Percentiles rank a stretch among this genome's conserved stretches.
These are phyloP conservation scores for Holothuria leucospilota DNA, from an alignment of 53 echinoderm and acorn worm species.

Conservation along the genomic window DNA sequence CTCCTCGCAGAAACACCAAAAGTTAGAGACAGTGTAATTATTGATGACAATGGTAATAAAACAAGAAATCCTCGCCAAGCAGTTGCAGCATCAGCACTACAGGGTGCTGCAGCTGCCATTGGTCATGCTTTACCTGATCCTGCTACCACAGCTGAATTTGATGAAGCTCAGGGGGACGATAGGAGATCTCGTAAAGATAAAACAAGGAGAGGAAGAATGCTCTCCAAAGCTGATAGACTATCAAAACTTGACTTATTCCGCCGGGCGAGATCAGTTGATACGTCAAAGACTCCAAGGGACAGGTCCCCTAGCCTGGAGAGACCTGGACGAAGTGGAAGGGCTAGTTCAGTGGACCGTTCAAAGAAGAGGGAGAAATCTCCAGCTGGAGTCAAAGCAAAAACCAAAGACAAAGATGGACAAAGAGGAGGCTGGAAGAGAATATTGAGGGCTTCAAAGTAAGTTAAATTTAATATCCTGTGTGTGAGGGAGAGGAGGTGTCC, in stretches of 20 bases:
- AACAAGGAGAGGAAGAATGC: slow-evolving; percentile 75
- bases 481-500: too few relatives aligned
- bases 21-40: slow-evolving; percentile 50
- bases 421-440: slow-evolving; percentile 74
- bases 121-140: slow-evolving; percentile 78
- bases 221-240: slow-evolving; percentile 75
- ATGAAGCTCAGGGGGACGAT: slow-evolving; percentile 68
- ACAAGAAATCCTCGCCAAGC: slow-evolving; percentile 64
- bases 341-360: slow-evolving; percentile 81
- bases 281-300: slow-evolving; percentile 78
- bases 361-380: slow-evolving; percentile 78
- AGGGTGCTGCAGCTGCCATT: slow-evolving; percentile 88
- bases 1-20: slow-evolving; percentile 79
- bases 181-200: slow-evolving; percentile 84
- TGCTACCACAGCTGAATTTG: slow-evolving; percentile 42
- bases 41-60: slow-evolving; percentile 64
- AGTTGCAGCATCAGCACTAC: slow-evolving; percentile 84
- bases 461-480: neutral
- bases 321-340: slow-evolving; percentile 63
- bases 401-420: slow-evolving; percentile 65
- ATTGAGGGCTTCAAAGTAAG: slow-evolving; percentile 95
- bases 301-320: slow-evolving; percentile 83
- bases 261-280: slow-evolving; percentile 89
- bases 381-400: slow-evolving; percentile 58
- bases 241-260: slow-evolving; percentile 79